phyloP scores from a whole-genome alignment of 2,113 vertebrate species.

The Bubo bubo region DNA sequence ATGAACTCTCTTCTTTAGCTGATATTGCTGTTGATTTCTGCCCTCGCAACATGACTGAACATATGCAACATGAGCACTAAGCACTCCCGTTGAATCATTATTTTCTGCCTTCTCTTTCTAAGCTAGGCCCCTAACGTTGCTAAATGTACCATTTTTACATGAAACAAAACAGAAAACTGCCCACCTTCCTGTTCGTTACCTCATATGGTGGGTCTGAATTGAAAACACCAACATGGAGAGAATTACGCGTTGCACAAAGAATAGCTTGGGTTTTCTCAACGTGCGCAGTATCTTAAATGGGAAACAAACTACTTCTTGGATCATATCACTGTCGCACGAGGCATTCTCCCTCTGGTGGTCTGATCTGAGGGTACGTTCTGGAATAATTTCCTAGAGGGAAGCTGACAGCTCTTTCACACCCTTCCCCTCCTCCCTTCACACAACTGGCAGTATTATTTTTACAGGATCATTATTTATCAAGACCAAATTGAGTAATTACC shows the following conservation, averaged over 20 bases:
- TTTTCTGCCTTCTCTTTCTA: neutral
- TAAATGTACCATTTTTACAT: neutral
- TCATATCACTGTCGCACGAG: neutral
- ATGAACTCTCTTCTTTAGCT: neutral
- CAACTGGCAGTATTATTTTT: neutral
- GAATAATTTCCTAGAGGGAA: neutral
- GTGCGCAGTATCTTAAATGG: neutral
- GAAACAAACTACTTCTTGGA: neutral
- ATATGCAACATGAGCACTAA: neutral
- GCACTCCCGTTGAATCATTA: neutral
- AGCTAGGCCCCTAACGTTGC: neutral
- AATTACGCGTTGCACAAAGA: neutral
- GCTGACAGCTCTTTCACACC: neutral
- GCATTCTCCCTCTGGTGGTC: constrained; percentile 50
- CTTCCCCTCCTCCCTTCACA: neutral
- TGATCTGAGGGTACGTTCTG: constrained; percentile 31
- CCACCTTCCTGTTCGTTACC: neutral
- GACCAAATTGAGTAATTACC: neutral
- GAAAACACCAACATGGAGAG: constrained; percentile 21
- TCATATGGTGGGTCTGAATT: constrained; percentile 10
- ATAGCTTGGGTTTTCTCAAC: neutral
- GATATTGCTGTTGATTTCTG: constrained; percentile 11
- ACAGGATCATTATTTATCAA: neutral
- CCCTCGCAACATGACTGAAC: neutral
- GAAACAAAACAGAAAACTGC: constrained; percentile 39